Evolutionary conservation across 2,797 vertebrate species (phyloP), one percentile per base, ranked within the genome.

Genomic region (Ctenopoma multispine): DNA sequence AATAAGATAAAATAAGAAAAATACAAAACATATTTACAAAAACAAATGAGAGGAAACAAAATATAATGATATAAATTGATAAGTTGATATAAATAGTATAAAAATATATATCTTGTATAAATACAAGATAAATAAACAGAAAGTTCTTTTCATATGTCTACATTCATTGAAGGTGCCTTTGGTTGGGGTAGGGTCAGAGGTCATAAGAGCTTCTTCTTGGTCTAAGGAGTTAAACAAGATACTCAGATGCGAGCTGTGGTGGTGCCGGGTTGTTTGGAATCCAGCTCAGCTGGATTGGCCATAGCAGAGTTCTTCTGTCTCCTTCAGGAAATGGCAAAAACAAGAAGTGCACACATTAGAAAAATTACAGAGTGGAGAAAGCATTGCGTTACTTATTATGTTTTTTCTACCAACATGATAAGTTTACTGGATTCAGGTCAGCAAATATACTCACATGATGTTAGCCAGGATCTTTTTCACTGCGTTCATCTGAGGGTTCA

Each of bases 391-490:
- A 61, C 8, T 2, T 0, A 3, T 14, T 13, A 24, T 27, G 34
- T 51, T 61, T 8, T 47, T 41, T 67, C 1, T 20, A 31, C 7
- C 8, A 10, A 38, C 27, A 29, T 29, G 3, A 29, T 29, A 29
- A 4, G 31, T 34, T 34, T 34, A 10, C 14, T 6, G 36, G 11
- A 38, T 38, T 38, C 10, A 60, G 11, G 0, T 38, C 1, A 47
- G 21, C 41, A 40, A n/a, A 20, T 43, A 29, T 55, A 88, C 93
- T 91, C 18, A 93, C 91, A 84, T 18, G n/a, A 92, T 14, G 0
- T 0, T 51, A 9, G 2, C 0, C 41, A 93, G 1, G 4, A 89
- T 1, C 0, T 0, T 64, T 12, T 66, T 58, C 24, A 84, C 53
- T 0, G 7, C 0, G 0, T 1, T 55, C 31, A 62, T 0, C 0